Evolutionary conservation across 2,888 invertebrate species (phyloP).

Genomic region (Laothoe populi): DNA sequence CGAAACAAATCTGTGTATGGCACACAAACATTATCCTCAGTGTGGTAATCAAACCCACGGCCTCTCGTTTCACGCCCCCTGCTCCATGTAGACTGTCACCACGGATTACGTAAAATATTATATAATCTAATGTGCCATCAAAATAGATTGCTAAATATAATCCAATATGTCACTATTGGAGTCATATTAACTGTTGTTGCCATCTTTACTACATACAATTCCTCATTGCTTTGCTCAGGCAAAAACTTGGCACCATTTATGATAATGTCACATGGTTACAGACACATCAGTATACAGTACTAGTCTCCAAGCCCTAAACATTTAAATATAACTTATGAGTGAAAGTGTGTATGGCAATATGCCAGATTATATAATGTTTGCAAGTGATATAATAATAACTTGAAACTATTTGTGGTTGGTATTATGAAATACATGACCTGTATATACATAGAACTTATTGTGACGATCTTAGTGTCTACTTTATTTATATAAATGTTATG

Average conservation of each 20-base stretch:
- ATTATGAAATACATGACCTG: too few species aligned
- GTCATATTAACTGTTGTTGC: not conserved
- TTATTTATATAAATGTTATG: slow-evolving; percentile 20
- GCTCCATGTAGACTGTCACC: too few species aligned
- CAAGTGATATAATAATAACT: too few species aligned
- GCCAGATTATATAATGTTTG: not conserved
- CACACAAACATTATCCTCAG: too few species aligned
- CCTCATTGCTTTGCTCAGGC: not conserved
- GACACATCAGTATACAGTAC: not conserved
- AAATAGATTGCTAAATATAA: too few species aligned
- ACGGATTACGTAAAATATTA: too few species aligned
- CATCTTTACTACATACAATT: not conserved
- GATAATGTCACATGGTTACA: too few species aligned
- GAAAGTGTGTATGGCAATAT: not conserved
- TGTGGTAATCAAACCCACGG: too few species aligned
- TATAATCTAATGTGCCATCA: not conserved
- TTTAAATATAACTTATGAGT: not conserved
- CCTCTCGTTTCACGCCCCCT: too few species aligned
- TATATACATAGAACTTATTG: too few species aligned
- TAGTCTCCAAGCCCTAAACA: not conserved
- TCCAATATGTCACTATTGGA: not conserved
- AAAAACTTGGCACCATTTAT: not conserved
- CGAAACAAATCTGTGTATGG: too few species aligned
- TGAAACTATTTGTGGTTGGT: slow-evolving; percentile 1
- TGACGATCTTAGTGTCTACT: too few species aligned